A percentile compares a stretch with the other conserved stretches of the same genome.
phyloP scores from a whole-genome alignment of 1,140 invertebrate species.

The Phocides pigmalion region DNA sequence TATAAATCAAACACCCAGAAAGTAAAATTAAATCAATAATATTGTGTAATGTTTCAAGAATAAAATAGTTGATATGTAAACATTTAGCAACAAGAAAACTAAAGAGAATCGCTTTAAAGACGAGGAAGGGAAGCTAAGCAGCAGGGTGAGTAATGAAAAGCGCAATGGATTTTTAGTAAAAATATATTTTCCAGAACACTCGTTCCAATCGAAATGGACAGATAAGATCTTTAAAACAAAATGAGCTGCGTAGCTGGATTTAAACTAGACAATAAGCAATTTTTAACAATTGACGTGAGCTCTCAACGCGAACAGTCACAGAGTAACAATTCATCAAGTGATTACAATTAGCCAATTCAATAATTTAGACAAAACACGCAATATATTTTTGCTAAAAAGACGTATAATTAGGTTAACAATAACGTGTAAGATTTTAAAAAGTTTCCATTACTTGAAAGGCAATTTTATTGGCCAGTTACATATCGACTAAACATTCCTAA shows the following conservation, averaged over 20 bases:
- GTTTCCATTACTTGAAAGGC: constrained; percentile 52
- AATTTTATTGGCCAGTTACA: constrained; percentile 55
- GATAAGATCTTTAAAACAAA: constrained; percentile 64
- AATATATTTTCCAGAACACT: constrained; percentile 78
- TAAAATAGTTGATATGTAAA: background rate
- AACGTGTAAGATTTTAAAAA: constrained; percentile 40
- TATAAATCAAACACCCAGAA: constrained; percentile 2
- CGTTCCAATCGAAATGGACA: constrained; percentile 76
- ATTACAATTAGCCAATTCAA: constrained; percentile 39
- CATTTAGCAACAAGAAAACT: constrained; percentile 9
- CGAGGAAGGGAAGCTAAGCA: constrained; percentile 56
- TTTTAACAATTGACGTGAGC: constrained; percentile 41
- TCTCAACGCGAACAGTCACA: constrained; percentile 33
- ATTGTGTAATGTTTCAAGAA: background rate
- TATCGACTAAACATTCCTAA: constrained; percentile 21
- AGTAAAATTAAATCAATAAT: background rate
- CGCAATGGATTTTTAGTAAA: constrained; percentile 72
- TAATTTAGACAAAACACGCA: constrained; percentile 40
- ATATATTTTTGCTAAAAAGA: constrained; percentile 35
- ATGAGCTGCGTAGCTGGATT: constrained; percentile 70
- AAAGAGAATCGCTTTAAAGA: constrained; percentile 16
- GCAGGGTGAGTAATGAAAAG: constrained; percentile 74
- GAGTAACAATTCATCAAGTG: constrained; percentile 37
- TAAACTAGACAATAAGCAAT: constrained; percentile 58
- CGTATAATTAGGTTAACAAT: constrained; percentile 40